Conservation (phyloP, 1,140 invertebrate species). For the Sycophila sp. region DNA sequence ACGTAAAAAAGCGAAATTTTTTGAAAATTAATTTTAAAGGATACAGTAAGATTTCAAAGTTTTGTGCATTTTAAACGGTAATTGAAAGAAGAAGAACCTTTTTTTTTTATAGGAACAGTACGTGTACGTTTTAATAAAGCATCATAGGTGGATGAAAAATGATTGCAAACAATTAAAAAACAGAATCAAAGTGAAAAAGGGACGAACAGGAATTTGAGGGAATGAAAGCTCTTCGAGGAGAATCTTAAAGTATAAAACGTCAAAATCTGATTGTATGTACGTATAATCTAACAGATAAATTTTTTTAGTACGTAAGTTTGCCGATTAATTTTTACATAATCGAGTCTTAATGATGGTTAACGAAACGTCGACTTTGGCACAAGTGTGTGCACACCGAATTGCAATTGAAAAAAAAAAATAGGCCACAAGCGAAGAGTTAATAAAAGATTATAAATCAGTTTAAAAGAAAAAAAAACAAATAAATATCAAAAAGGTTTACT, state of each 20-base stretch:
- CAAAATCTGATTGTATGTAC: constrained; percentile 35
- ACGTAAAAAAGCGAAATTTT: constrained; percentile 13
- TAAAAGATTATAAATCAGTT: too few species aligned
- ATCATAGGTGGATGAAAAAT: too few species aligned
- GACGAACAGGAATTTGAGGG: constrained; percentile 1
- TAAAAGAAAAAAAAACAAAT: background rate
- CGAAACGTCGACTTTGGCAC: constrained; percentile 26
- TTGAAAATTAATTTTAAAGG: constrained; percentile 35
- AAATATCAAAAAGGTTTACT: background rate
- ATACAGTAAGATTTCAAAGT: constrained; percentile 22
- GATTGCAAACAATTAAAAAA: background rate
- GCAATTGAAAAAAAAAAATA: constrained; percentile 14
- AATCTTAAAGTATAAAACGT: constrained; percentile 29
- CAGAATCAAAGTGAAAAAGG: constrained; percentile 24
- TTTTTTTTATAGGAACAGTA: too few species aligned
- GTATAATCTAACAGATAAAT: constrained; percentile 30
- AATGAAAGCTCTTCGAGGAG: too few species aligned
- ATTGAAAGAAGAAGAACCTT: too few species aligned
- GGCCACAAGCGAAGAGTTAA: background rate
- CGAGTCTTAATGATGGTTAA: constrained; percentile 20
- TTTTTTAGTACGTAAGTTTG: constrained; percentile 33
- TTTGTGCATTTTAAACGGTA: constrained; percentile 1
- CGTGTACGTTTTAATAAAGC: too few species aligned
- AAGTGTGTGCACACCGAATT: constrained; percentile 26
- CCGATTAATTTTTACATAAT: constrained; percentile 31